Evolutionary conservation across 2,888 invertebrate genomes (phyloP).

Genomic region (Heliconius aoede): DNA sequence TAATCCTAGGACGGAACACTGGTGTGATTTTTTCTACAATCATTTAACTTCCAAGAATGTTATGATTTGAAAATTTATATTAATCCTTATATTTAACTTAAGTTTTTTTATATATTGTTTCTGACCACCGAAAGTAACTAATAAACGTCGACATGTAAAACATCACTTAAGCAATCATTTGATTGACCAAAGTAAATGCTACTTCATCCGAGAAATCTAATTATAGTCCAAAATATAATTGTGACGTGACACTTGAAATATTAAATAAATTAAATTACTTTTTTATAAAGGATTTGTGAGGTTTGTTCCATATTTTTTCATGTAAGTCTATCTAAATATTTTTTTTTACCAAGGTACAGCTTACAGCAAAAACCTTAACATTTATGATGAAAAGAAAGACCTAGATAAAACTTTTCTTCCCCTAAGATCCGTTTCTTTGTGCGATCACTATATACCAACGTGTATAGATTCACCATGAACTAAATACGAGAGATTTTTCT

Average conservation of each 20-base stretch:
- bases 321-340: neutral
- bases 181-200: neutral
- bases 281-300: neutral
- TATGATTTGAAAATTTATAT: neutral
- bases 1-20: neutral
- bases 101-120: neutral
- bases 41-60: neutral
- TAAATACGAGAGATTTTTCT: conserved; percentile 3
- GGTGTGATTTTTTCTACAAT: neutral
- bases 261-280: neutral
- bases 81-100: neutral
- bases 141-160: neutral
- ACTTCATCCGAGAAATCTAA: neutral
- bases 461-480: conserved; percentile 25
- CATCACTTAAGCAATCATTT: neutral
- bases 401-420: conserved; percentile 18
- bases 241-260: neutral
- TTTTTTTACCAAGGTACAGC: neutral
- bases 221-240: neutral
- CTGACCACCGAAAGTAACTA: neutral
- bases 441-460: conserved; percentile 4
- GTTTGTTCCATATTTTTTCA: neutral
- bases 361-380: neutral
- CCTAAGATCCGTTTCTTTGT: conserved; percentile 12
- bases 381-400: conserved; percentile 21